These are phyloP conservation scores for Yponomeuta cagnagella DNA, from an alignment of 2,888 invertebrate genomes.

Conservation along the genomic window DNA sequence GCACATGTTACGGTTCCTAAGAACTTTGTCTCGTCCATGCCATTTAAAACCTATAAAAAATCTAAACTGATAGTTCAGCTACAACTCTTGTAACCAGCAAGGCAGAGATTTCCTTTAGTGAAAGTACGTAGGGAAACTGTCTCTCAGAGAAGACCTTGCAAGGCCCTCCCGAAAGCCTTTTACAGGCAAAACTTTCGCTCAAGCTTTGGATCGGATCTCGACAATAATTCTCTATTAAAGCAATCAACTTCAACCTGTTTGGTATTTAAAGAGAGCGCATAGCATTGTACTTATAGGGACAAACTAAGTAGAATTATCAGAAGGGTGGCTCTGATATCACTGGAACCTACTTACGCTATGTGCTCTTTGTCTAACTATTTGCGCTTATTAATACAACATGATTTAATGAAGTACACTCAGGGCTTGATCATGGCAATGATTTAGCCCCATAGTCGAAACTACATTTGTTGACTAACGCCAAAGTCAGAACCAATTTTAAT, in stretches of 20 bases:
- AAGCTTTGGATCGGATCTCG: neutral
- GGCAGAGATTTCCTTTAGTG: neutral
- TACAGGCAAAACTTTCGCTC: neutral
- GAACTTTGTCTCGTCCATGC: too few species aligned
- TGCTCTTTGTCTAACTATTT: too few species aligned
- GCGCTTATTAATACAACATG: too few species aligned
- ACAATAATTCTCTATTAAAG: constrained; percentile 3
- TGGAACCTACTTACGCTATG: neutral
- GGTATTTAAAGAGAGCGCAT: constrained; percentile 13
- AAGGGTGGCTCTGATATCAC: neutral
- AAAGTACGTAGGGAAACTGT: neutral
- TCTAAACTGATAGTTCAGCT: neutral
- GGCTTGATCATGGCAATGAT: too few species aligned
- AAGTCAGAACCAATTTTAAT: too few species aligned
- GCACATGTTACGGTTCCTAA: too few species aligned
- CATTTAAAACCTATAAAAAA: too few species aligned
- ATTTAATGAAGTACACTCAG: too few species aligned
- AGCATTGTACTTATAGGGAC: neutral
- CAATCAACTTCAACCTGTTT: constrained; percentile 11
- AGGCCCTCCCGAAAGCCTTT: neutral
- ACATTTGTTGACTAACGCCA: too few species aligned
- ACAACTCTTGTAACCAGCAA: neutral
- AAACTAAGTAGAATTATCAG: neutral
- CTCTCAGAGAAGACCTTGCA: neutral
- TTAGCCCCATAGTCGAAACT: too few species aligned